A percentile compares a stretch with the other conserved stretches of the same genome.
These are phyloP conservation scores for Ctenicera cuprea DNA, from an alignment of 2,888 invertebrate genomes.

Conservation along the genomic window DNA sequence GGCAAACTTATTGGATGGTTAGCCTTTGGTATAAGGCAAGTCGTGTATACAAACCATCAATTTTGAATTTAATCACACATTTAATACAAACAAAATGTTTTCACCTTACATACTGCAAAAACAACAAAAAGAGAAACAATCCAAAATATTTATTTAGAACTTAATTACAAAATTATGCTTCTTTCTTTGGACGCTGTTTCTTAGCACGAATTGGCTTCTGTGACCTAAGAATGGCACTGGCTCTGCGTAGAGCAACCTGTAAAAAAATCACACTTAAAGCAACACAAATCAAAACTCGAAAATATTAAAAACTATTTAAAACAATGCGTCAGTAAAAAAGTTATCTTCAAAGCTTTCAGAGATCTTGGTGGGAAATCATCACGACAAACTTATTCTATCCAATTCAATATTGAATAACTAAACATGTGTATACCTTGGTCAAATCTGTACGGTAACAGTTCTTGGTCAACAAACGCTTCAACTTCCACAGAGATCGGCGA, in stretches of 20 bases:
- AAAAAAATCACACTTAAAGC: constrained; percentile 62
- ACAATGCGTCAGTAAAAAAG: constrained; percentile 38
- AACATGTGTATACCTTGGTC: constrained; percentile 77
- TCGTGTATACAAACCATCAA: too few species aligned
- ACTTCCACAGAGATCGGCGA: constrained; percentile 88
- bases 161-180: too few species aligned
- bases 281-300: not conserved
- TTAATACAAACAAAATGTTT: too few species aligned
- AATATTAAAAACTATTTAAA: not conserved
- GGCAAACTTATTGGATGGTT: too few species aligned
- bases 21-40: too few species aligned
- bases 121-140: too few species aligned
- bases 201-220: constrained; percentile 91
- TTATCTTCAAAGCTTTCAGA: constrained; percentile 68
- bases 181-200: constrained; percentile 86
- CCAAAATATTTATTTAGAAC: too few species aligned
- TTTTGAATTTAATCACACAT: too few species aligned
- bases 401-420: too few species aligned
- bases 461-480: constrained; percentile 86
- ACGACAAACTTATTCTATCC: too few species aligned
- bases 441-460: constrained; percentile 94
- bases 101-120: too few species aligned
- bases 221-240: constrained; percentile 93
- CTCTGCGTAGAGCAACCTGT: constrained; percentile 92
- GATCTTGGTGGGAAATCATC: constrained; percentile 72